Base-by-base conservation (phyloP, 2,113 vertebrate genomes). In the Indicator indicator region DNA sequence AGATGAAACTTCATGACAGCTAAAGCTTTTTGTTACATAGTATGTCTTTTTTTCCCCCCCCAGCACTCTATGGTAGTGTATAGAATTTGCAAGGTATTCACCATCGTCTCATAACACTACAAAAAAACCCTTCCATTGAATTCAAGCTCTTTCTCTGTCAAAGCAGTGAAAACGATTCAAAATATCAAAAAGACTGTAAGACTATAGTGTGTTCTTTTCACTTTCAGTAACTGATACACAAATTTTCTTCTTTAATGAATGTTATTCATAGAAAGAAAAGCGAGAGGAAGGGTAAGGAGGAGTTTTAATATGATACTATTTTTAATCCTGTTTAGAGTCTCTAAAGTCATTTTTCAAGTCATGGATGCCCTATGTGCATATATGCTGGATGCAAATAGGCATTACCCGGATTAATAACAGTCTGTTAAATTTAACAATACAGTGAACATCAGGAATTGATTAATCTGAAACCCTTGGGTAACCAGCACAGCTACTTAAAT, bases 381-480 rank as follows among this genome's bases (percentile, higher is more conserved):
- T 55, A 62, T 0, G 0, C 56, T 86, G 54, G 62, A 64, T 81
- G 62, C 65, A 88, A 72, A 59, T 17, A 78, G 68, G 58, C 75
- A 78, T 77, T 94, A 83, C 68, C 67, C 30, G 62, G 68, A 93
- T 93, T 90, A 94, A 88, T 92, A 95, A 78, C 78, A 87, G 38
- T 74, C 86, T 94, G 86, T 86, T 91, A 90, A 84, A 86, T 88
- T 96, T 94, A 95, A 81, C 90, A 96, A 84, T 65, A 64, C 86
- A 93, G 68, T 89, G 89, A 95, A 87, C 90, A 94, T 90, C 79
- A 95, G 95, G 86, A 96, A 90, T 94, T 30, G 92, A 93, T 93
- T 96, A 93, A 91, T 95, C 88, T 52, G 28, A 90, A 94, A 71
- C 54, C 67, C 71, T 82, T 18, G 82, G 59, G 93, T 86, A 94